Evolutionary conservation across 1,140 invertebrate genomes (phyloP).

Genomic region (Drosophila varians): DNA sequence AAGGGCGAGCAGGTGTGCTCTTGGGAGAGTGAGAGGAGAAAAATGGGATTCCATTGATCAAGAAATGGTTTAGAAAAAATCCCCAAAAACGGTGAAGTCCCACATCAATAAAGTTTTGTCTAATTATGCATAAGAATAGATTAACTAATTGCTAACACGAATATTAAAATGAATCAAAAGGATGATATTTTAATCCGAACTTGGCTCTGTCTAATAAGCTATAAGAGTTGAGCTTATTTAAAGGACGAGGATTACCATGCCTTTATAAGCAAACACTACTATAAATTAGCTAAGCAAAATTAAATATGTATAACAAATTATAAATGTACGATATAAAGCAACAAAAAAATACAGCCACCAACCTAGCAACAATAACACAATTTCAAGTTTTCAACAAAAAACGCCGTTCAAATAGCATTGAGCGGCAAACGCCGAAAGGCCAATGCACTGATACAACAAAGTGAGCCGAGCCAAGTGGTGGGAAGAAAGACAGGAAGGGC

Average conservation of each 20-base stretch:
- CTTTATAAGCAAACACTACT: too few relatives aligned
- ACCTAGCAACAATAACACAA: constrained; percentile 49
- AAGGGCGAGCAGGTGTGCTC: constrained; percentile 44
- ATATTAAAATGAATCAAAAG: too few relatives aligned
- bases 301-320: constrained; percentile 38
- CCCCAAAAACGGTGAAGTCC: background rate
- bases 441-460: constrained; percentile 61
- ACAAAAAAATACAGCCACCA: constrained; percentile 26
- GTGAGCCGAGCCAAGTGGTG: background rate
- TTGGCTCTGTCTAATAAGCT: too few relatives aligned
- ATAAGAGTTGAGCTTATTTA: constrained; percentile 63
- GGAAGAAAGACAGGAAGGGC: constrained; percentile 19
- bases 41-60: background rate
- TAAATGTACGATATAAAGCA: constrained; percentile 31
- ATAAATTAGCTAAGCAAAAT: constrained; percentile 61
- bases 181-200: too few relatives aligned
- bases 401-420: constrained; percentile 76
- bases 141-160: constrained; percentile 30
- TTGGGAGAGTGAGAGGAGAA: constrained; percentile 4
- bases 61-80: background rate
- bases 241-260: too few relatives aligned
- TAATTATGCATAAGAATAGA: constrained; percentile 10
- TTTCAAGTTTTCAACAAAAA: constrained; percentile 66
- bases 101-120: background rate
- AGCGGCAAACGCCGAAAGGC: constrained; percentile 68